Conservation (phyloP, 2,888 invertebrate species). For the Buathra laborator region DNA sequence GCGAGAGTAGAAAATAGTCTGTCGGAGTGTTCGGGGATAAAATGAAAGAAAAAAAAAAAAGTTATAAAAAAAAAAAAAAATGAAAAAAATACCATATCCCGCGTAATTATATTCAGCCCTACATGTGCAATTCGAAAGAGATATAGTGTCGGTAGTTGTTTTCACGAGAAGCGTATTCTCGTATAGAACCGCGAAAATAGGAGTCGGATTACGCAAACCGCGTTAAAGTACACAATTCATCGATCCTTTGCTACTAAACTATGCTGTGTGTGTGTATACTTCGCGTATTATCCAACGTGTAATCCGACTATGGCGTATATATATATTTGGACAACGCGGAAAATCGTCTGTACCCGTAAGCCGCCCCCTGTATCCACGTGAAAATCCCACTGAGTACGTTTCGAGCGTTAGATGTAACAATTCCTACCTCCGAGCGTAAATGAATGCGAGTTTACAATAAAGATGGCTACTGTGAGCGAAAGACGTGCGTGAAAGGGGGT, state of each 20-base stretch:
- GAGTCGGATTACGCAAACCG: conserved; percentile 23
- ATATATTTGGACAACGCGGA: conserved; percentile 10
- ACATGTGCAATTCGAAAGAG: conserved; percentile 13
- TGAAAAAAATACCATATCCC: not conserved
- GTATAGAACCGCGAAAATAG: not conserved
- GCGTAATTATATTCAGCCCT: conserved; percentile 17
- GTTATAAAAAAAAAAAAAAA: too few species aligned
- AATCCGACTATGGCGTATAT: not conserved
- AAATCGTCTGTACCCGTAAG: conserved; percentile 14
- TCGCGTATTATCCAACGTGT: conserved; percentile 1
- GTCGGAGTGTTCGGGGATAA: conserved; percentile 8
- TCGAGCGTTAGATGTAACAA: not conserved
- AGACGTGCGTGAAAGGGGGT: not conserved
- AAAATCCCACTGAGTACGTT: not conserved
- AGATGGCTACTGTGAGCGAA: not conserved
- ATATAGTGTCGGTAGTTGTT: not conserved
- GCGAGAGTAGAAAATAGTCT: conserved; percentile 2
- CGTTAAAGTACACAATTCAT: conserved; percentile 26
- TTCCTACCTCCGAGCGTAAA: conserved; percentile 51
- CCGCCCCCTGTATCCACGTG: not conserved
- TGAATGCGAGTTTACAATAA: conserved; percentile 6
- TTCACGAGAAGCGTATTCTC: not conserved
- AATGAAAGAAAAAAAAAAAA: not conserved
- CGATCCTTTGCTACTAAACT: not conserved
- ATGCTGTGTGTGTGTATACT: not conserved